Conservation (phyloP, 2,888 invertebrate species). For the Folsomia candida region DNA sequence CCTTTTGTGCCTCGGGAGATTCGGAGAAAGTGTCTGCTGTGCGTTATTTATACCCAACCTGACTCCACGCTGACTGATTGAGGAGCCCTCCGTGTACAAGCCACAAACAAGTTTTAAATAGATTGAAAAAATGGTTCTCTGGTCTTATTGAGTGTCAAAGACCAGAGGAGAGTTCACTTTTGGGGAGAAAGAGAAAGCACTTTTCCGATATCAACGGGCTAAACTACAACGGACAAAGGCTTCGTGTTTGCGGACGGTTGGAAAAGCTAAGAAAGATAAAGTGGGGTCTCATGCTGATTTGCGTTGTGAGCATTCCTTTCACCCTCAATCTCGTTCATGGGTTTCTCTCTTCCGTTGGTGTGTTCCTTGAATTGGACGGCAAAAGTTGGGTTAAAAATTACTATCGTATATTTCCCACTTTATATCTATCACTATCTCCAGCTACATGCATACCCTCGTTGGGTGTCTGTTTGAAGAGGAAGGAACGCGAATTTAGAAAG, state of each 20-base stretch:
- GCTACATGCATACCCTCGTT: not conserved
- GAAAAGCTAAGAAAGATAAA: slow-evolving; percentile 7
- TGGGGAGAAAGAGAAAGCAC: not conserved
- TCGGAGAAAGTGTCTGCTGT: not conserved
- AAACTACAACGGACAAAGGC: not conserved
- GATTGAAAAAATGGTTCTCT: not conserved
- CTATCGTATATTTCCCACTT: not conserved
- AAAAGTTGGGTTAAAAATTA: not conserved
- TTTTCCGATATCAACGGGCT: not conserved
- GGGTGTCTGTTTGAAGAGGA: not conserved
- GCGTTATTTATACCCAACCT: not conserved
- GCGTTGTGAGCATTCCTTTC: not conserved
- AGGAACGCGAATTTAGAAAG: not conserved
- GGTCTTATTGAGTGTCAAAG: not conserved
- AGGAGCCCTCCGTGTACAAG: slow-evolving; percentile 1
- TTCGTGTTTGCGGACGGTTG: not conserved
- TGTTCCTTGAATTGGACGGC: too few relatives aligned
- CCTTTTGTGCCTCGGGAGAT: too few relatives aligned
- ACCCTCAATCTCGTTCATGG: not conserved
- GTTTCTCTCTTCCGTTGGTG: not conserved
- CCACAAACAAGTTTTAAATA: slow-evolving; percentile 7
- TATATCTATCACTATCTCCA: not conserved
- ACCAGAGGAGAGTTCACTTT: not conserved
- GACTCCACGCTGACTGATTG: slow-evolving; percentile 4
- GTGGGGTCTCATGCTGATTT: slow-evolving; percentile 10